phyloP scores from a whole-genome alignment of 2,888 invertebrate species.

The Andrena trimmerana region DNA sequence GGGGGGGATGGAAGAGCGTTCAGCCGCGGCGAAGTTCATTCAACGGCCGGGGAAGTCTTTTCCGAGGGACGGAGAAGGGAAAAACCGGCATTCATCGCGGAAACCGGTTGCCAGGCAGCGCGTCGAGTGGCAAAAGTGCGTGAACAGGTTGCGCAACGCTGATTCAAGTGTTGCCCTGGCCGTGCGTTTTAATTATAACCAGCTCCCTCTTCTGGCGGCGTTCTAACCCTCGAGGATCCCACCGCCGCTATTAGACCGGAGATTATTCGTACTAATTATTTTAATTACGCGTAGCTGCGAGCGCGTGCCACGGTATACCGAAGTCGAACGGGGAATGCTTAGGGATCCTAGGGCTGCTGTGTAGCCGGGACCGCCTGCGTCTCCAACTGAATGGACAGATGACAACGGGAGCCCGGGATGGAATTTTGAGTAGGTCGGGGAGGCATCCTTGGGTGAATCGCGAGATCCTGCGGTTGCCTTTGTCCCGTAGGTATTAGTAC shows the following conservation, averaged over 20 bases:
- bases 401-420: not conserved
- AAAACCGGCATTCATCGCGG: not conserved
- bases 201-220: constrained; percentile 39
- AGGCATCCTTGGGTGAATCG: not conserved
- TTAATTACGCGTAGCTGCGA: constrained; percentile 75
- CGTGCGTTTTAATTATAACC: constrained; percentile 80
- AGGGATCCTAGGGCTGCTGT: not conserved
- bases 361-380: not conserved
- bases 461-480: not conserved
- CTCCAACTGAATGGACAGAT: not conserved
- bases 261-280: constrained; percentile 82
- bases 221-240: constrained; percentile 66
- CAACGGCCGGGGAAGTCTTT: constrained; percentile 22
- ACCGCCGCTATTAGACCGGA: constrained; percentile 73
- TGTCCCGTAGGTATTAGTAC: not conserved
- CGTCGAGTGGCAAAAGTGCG: constrained; percentile 53
- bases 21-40: constrained; percentile 13
- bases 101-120: constrained; percentile 27
- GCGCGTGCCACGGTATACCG: constrained; percentile 15
- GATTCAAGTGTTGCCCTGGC: constrained; percentile 63
- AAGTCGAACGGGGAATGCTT: constrained; percentile 1
- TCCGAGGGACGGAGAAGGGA: not conserved
- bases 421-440: not conserved
- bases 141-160: constrained; percentile 39
- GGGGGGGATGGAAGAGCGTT: not conserved